These are phyloP conservation scores for Siphamia tubifer DNA, from an alignment of 2,113 vertebrate genomes.

Conservation along the genomic window DNA sequence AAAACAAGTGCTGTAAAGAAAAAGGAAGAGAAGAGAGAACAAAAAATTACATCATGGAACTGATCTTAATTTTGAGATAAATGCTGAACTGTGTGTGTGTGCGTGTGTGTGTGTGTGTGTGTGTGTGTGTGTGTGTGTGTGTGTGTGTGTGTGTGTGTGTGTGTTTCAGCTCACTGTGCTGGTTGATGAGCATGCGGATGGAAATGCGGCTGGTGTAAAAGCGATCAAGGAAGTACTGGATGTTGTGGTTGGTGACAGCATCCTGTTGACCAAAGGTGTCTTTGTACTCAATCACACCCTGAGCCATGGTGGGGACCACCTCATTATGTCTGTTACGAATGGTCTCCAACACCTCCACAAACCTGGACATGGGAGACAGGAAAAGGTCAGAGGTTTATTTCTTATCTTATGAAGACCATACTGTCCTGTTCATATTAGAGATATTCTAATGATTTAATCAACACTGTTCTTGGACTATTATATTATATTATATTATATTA, in stretches of 20 bases:
- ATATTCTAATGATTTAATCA: too few relatives aligned
- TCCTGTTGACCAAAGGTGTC: slow-evolving; percentile 81
- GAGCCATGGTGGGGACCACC: slow-evolving; percentile 90
- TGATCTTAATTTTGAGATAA: too few relatives aligned
- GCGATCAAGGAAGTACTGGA: slow-evolving; percentile 91
- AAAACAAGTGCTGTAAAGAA: slow-evolving; percentile 82
- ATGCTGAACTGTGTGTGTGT: too few relatives aligned
- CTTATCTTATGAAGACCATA: not conserved
- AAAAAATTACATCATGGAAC: too few relatives aligned
- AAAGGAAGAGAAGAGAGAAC: not conserved
- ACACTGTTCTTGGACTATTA: too few relatives aligned
- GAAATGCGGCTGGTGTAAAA: slow-evolving; percentile 94
- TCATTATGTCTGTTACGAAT: slow-evolving; percentile 91
- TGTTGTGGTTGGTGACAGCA: slow-evolving; percentile 86
- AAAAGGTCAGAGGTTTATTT: not conserved
- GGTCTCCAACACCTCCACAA: slow-evolving; percentile 81
- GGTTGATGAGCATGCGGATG: slow-evolving; percentile 93
- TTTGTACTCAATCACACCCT: slow-evolving; percentile 89
- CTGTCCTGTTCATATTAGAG: not conserved
- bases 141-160: not conserved
- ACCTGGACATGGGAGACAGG: slow-evolving; percentile 63
- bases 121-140: not conserved
- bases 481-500: too few relatives aligned
- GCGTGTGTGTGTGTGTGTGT: too few relatives aligned
- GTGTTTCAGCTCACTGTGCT: slow-evolving; percentile 82